These are phyloP conservation scores for Ptychochromis oligacanthus DNA, from an alignment of 2,113 vertebrate species.

Conservation along the genomic window DNA sequence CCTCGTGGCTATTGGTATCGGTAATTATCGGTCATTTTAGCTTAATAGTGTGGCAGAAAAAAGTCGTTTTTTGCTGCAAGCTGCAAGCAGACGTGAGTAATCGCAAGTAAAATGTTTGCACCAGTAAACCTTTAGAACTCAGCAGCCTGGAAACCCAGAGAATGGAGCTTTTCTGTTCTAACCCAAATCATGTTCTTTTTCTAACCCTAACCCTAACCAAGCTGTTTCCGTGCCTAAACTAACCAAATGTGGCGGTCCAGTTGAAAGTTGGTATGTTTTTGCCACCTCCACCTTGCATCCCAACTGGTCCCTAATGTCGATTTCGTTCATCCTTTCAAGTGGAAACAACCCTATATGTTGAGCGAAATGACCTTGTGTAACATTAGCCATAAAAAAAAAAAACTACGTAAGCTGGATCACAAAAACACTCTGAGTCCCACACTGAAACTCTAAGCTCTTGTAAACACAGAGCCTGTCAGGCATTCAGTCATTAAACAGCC, in stretches of 20 bases:
- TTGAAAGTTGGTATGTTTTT: neutral
- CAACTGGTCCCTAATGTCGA: rapidly evolving
- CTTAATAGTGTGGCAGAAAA: neutral
- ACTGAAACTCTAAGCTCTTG: neutral
- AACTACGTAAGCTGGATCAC: neutral
- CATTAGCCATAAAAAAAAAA: too few relatives aligned
- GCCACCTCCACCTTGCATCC: neutral
- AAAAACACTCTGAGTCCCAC: neutral
- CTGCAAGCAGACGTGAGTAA: neutral
- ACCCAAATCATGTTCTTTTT: neutral
- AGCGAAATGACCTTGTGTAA: neutral
- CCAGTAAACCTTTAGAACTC: neutral
- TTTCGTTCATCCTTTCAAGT: neutral
- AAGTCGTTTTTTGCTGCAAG: neutral
- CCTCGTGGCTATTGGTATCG: too few relatives aligned
- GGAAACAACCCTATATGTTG: neutral
- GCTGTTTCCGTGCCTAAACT: neutral
- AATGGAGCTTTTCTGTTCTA: neutral
- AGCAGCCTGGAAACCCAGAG: neutral
- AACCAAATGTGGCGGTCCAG: neutral
- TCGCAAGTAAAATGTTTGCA: neutral
- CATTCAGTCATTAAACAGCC: neutral
- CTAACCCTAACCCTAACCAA: neutral
- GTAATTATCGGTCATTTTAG: too few relatives aligned
- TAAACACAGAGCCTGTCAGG: neutral